Conservation (phyloP, 35 echinoderm and acorn worm species). For the Patiria miniata region DNA sequence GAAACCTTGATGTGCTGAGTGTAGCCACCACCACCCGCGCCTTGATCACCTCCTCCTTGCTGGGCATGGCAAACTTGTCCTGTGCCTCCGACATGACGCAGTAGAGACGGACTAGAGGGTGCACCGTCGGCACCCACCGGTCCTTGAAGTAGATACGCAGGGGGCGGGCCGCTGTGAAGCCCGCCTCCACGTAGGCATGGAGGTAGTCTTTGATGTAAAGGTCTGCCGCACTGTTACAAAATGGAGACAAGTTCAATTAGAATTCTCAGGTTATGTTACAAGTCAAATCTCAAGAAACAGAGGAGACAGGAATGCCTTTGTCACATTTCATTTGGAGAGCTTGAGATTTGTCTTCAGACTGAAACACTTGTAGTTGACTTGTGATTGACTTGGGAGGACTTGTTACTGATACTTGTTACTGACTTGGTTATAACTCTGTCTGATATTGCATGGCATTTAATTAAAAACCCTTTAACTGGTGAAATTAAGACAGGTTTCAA, state of each 20-base stretch:
- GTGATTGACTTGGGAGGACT: too few relatives aligned
- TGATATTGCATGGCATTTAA: too few relatives aligned
- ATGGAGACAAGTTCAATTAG: background rate
- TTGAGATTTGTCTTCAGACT: too few relatives aligned
- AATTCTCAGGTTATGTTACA: too few relatives aligned
- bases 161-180: conserved; percentile 77
- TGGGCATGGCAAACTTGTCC: conserved; percentile 79
- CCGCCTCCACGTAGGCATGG: conserved; percentile 81
- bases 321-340: too few relatives aligned
- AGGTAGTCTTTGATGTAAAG: conserved; percentile 97
- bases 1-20: conserved; percentile 88
- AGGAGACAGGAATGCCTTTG: too few relatives aligned
- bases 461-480: too few relatives aligned
- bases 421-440: too few relatives aligned
- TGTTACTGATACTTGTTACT: too few relatives aligned
- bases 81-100: conserved; percentile 85
- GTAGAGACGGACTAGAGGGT: conserved; percentile 82
- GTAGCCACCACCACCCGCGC: conserved; percentile 94
- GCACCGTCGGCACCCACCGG: conserved; percentile 89
- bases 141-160: conserved; percentile 98
- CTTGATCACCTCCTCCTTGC: conserved; percentile 87
- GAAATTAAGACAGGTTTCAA: too few relatives aligned
- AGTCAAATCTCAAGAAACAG: too few relatives aligned
- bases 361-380: too few relatives aligned
- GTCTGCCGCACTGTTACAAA: conserved; percentile 80